A percentile compares a stretch with the other conserved stretches of the same genome.
Conservation (phyloP, 2,113 vertebrate genomes). For the Rhineura floridana region DNA sequence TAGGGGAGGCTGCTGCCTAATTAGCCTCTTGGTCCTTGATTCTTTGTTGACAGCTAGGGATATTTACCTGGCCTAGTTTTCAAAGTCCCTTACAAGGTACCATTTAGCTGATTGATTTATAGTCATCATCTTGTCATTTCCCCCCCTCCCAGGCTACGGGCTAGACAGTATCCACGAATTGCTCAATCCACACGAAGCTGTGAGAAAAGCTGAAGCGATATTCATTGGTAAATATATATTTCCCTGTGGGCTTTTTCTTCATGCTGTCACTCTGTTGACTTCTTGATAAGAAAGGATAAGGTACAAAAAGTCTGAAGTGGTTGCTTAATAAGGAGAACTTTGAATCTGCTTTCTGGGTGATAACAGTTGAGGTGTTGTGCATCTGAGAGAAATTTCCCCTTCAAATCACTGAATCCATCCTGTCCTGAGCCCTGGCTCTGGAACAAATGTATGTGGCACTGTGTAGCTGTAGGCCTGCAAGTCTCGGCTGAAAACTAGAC, state of each 20-base stretch:
- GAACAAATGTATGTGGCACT: background rate
- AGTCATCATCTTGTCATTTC: background rate
- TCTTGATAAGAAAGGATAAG: background rate
- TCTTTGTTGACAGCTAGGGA: background rate
- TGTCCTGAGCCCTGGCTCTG: background rate
- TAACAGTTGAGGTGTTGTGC: background rate
- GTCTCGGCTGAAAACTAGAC: background rate
- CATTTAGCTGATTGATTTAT: background rate
- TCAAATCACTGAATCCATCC: background rate
- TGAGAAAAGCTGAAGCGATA: conserved; percentile 82
- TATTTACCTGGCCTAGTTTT: background rate
- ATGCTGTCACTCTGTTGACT: background rate
- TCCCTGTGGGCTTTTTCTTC: background rate
- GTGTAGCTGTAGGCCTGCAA: background rate
- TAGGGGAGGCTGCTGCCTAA: background rate
- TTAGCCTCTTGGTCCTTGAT: background rate
- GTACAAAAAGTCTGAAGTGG: background rate
- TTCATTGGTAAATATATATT: conserved; percentile 81
- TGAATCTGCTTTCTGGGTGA: background rate
- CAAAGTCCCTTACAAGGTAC: background rate
- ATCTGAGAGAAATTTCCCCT: background rate
- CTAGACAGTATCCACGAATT: conserved; percentile 86
- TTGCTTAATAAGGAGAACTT: background rate
- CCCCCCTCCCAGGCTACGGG: conserved; percentile 78
- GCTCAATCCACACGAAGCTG: conserved; percentile 80